Evolutionary conservation across 2,113 vertebrate species (phyloP).

Genomic region (Lepisosteus osseus): DNA sequence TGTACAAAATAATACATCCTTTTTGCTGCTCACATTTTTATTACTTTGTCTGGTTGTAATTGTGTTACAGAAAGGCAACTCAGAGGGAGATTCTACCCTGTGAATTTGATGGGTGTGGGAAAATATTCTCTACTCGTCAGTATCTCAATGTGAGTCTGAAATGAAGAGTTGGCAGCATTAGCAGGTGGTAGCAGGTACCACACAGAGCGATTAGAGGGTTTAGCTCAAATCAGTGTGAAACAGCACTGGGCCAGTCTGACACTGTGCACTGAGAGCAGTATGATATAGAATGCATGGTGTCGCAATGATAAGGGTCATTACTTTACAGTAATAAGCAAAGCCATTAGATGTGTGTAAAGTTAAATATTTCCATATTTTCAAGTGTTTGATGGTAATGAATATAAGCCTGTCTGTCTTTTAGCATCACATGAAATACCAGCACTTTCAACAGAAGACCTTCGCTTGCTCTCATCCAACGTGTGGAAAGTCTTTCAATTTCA

Average conservation of each 20-base stretch:
- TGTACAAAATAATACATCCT: background rate
- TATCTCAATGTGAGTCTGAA: slow-evolving; percentile 71
- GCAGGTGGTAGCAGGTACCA: no score
- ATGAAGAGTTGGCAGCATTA: background rate
- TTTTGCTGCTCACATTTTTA: background rate
- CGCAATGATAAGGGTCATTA: background rate
- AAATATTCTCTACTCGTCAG: slow-evolving; percentile 76
- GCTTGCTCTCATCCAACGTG: slow-evolving; percentile 62
- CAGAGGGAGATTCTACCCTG: slow-evolving; percentile 72
- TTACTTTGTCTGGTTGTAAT: background rate
- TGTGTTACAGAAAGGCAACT: slow-evolving; percentile 59
- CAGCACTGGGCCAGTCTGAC: no score
- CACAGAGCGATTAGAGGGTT: no score
- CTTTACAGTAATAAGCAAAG: background rate
- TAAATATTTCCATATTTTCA: no score
- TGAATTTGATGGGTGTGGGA: slow-evolving; percentile 71
- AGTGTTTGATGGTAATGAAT: no score
- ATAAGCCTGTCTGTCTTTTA: slow-evolving; percentile 23
- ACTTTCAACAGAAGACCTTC: slow-evolving; percentile 75
- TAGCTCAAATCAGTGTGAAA: no score
- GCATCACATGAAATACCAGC: slow-evolving; percentile 74
- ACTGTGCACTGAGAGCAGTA: no score
- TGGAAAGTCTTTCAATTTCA: slow-evolving; percentile 77
- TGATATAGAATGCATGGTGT: background rate
- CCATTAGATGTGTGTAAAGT: background rate